These are phyloP conservation scores for Pristionchus exspectatus DNA, from an alignment of 2,888 invertebrate species.

Conservation along the genomic window DNA sequence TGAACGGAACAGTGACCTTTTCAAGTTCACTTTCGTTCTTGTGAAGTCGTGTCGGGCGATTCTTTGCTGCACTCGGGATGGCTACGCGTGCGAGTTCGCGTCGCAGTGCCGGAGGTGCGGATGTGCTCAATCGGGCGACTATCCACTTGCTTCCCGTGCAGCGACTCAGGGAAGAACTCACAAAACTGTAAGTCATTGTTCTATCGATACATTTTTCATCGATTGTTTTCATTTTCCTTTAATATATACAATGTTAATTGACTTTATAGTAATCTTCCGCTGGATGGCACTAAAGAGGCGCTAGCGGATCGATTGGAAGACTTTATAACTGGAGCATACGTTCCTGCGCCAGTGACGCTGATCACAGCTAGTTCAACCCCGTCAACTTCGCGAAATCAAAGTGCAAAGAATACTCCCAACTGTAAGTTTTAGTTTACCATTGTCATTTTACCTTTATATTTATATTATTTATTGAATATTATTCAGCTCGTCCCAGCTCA, in stretches of 20 bases:
- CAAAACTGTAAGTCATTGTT: neutral
- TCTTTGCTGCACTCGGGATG: constrained; percentile 14
- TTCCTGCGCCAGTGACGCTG: neutral
- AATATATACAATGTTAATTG: neutral
- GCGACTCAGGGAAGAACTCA: constrained; percentile 31
- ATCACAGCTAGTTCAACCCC: neutral
- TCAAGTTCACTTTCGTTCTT: constrained; percentile 5
- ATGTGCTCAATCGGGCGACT: constrained; percentile 35
- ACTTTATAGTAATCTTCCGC: neutral
- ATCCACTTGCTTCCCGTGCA: neutral
- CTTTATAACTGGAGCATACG: neutral
- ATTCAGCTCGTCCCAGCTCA: neutral
- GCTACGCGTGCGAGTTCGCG: constrained; percentile 50
- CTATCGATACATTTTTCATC: neutral
- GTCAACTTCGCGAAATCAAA: neutral
- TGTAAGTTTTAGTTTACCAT: neutral
- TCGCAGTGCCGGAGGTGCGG: constrained; percentile 44
- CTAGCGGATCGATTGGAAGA: constrained; percentile 44
- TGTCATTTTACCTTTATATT: neutral
- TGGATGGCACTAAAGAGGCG: neutral
- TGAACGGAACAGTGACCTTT: constrained; percentile 12
- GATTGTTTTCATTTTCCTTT: neutral
- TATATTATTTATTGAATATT: neutral
- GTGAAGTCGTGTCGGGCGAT: neutral
- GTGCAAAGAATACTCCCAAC: constrained; percentile 13